Evolutionary conservation across 2,888 invertebrate species (phyloP), one percentile per base, ranked within the genome.

Genomic region (Barypeithes pellucidus): DNA sequence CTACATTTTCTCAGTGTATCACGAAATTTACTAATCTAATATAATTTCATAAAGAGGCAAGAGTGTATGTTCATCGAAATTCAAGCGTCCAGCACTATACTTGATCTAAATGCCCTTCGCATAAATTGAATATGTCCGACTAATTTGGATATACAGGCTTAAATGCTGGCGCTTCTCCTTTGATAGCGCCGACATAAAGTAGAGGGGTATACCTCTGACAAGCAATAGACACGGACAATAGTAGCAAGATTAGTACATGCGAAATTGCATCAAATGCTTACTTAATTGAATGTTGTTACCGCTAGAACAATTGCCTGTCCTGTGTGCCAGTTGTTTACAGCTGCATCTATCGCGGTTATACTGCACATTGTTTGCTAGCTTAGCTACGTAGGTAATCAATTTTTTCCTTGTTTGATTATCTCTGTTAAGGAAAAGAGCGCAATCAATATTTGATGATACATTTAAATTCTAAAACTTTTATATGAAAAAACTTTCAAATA

Each of bases 251-350:
- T 67, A 61, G 66, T 72, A 67, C 72, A 72, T 67, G 57, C 50
- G 66, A 66, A 67, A 72, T 67, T 72, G 67, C 72, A 67, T 72
- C 72, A 72, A 70, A 72, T 50, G 39, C 43, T 72, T 67, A 67
- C 72, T 62, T 72, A 72, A 72, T 72, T 72, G 72, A 67, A n/a
- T 67, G 72, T 72, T 72, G 72, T 39, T 39, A 39, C 62, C 57
- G 52, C 47, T 50, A 47, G 54, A 67, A 67, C 67, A 72, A 72
- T 61, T 70, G 70, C 70, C 45, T 63, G 41, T 57, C 43, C 45
- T 43, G 63, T 54, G 50, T 54, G 36, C 57, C 57, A 63, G 43
- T 63, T 70, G 70, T 70, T 70, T 70, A 70, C 70, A 57, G 22
- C 24, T 22, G 45, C 54, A 41, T 29, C 62, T 62, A 62, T 29